Conservation (phyloP, 2,888 invertebrate species). For the Drepana falcataria region DNA sequence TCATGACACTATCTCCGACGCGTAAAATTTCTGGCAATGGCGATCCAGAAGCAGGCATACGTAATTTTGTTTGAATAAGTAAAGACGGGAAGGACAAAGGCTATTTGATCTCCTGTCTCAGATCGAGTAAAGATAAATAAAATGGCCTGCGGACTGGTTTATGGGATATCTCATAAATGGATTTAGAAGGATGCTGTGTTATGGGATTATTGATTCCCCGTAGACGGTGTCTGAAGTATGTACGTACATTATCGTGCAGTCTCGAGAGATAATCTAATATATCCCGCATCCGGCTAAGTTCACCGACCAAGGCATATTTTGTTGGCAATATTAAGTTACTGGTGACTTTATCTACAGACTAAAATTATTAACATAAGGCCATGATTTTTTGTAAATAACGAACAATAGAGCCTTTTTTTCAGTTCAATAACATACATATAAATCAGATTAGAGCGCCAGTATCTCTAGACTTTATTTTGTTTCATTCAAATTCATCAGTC, state of each 20-base stretch:
- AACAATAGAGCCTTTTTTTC: no score
- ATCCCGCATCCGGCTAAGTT: constrained; percentile 25
- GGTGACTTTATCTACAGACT: background rate
- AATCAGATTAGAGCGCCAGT: no score
- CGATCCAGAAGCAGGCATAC: constrained; percentile 76
- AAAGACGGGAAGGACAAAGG: constrained; percentile 75
- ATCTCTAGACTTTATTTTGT: no score
- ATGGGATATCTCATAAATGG: constrained; percentile 70
- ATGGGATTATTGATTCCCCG: constrained; percentile 59
- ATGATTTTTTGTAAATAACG: no score
- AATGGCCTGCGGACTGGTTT: constrained; percentile 58
- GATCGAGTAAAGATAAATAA: constrained; percentile 62
- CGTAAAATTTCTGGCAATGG: constrained; percentile 78
- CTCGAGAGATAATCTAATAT: constrained; percentile 42
- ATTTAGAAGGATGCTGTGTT: constrained; percentile 61
- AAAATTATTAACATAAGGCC: no score
- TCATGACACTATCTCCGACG: constrained; percentile 76
- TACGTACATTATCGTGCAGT: constrained; percentile 37
- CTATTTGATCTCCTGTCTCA: constrained; percentile 72
- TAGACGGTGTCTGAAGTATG: constrained; percentile 36
- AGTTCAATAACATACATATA: no score
- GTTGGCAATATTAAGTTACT: constrained; percentile 6
- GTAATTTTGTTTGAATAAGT: constrained; percentile 79
- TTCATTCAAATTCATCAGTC: no score
- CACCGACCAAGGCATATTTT: constrained; percentile 15